phyloP scores from a whole-genome alignment of 53 echinoderm and acorn worm species.

The Holothuria scabra region DNA sequence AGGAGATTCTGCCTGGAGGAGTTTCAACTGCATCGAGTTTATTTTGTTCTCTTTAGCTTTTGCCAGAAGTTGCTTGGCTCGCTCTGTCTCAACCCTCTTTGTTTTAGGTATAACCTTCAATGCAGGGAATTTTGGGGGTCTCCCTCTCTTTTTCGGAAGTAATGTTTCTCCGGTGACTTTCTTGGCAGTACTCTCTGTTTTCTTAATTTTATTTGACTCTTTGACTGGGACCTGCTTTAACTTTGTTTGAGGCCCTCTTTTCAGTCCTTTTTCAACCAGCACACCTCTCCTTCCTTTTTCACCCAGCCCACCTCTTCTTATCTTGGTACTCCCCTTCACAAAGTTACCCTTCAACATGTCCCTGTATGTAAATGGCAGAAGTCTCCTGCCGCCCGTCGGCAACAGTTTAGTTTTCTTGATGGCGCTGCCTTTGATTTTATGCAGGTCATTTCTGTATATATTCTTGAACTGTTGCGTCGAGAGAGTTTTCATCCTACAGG shows the following conservation, averaged over 20 bases:
- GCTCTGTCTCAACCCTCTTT: constrained; percentile 49
- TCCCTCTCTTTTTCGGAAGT: not conserved
- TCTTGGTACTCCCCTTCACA: not conserved
- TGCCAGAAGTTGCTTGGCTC: constrained; percentile 66
- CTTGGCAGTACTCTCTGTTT: not conserved
- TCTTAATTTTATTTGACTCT: not conserved
- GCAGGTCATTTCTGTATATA: constrained; percentile 46
- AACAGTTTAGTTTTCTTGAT: constrained; percentile 42
- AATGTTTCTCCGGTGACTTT: not conserved
- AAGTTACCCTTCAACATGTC: constrained; percentile 61
- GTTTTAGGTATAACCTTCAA: constrained; percentile 35
- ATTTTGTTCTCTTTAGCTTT: constrained; percentile 65
- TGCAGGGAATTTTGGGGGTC: not conserved
- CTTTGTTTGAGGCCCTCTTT: not conserved
- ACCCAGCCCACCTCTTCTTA: not conserved
- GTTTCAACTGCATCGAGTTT: constrained; percentile 54
- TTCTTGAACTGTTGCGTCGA: not conserved
- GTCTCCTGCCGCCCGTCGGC: not conserved
- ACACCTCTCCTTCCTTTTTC: not conserved
- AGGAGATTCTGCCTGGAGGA: constrained; percentile 46
- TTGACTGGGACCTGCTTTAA: not conserved
- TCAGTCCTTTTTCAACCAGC: not conserved
- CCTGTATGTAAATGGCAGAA: constrained; percentile 40
- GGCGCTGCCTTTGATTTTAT: constrained; percentile 31
- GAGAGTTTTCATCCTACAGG: not conserved